These are phyloP conservation scores for Fissipunctia ypsillon DNA, from an alignment of 2,888 invertebrate species.

Conservation along the genomic window DNA sequence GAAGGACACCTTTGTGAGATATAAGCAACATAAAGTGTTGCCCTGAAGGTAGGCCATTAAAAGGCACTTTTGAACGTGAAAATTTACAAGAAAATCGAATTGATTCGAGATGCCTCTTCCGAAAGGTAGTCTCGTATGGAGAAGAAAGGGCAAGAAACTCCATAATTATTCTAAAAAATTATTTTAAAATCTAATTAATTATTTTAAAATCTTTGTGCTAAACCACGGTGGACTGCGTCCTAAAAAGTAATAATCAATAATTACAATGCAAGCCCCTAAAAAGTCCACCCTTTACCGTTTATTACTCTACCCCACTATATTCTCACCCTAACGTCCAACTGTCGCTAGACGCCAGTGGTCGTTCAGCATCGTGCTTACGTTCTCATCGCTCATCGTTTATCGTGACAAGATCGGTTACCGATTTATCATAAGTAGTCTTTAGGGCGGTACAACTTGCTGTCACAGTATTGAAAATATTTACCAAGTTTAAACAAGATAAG, in stretches of 20 bases:
- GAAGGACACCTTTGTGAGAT: too few species aligned
- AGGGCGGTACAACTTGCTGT: not conserved
- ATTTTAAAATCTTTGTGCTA: too few species aligned
- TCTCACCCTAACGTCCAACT: not conserved
- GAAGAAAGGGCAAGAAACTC: too few species aligned
- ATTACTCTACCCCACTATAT: not conserved
- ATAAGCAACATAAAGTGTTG: too few species aligned
- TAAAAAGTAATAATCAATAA: not conserved
- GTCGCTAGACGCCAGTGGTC: slow-evolving; percentile 19
- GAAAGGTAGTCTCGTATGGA: too few species aligned
- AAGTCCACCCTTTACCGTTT: not conserved
- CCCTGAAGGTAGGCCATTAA: too few species aligned
- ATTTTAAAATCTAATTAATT: too few species aligned
- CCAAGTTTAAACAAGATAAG: not conserved
- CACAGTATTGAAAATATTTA: not conserved
- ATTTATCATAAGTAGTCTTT: slow-evolving; percentile 15
- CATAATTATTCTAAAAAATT: too few species aligned
- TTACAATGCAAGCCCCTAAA: not conserved
- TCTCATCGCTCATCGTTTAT: slow-evolving; percentile 30
- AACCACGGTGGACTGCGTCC: too few species aligned
- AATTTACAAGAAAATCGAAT: too few species aligned
- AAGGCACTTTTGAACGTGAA: too few species aligned
- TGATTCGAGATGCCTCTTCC: too few species aligned
- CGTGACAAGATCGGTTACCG: slow-evolving; percentile 26
- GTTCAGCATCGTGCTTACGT: slow-evolving; percentile 3